phyloP scores from a whole-genome alignment of 2,113 vertebrate species.

The Urocynchramus pylzowi region DNA sequence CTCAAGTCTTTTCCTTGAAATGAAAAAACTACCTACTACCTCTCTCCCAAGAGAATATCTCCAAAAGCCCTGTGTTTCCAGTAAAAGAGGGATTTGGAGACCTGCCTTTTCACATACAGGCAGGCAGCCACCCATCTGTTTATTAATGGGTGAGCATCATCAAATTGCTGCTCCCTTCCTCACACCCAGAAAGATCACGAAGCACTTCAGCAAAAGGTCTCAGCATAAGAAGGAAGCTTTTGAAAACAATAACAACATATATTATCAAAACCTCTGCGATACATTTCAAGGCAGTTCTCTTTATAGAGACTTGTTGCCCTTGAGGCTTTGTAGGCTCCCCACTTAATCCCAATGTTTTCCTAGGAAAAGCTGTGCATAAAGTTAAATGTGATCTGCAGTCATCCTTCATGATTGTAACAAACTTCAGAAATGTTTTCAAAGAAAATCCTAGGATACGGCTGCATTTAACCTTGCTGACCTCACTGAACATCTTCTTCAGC shows the following conservation, averaged over 20 bases:
- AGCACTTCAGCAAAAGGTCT: not conserved
- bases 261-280: not conserved
- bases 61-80: not conserved
- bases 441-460: not conserved
- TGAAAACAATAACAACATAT: not conserved
- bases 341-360: not conserved
- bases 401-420: not conserved
- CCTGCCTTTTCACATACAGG: not conserved
- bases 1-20: not conserved
- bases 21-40: not conserved
- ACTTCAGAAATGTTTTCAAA: not conserved
- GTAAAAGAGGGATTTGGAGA: not conserved
- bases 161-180: not conserved
- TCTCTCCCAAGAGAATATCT: not conserved
- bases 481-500: not conserved
- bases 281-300: not conserved
- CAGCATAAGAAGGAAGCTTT: not conserved
- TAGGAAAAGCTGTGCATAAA: not conserved
- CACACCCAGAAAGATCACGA: not conserved
- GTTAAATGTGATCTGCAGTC: not conserved
- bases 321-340: not conserved
- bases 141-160: not conserved
- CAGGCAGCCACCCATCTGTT: not conserved
- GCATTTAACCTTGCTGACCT: not conserved
- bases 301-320: not conserved